Percentiles rank a stretch among this genome's conserved stretches.
Evolutionary conservation across 2,113 vertebrate species (phyloP).

Genomic region (Corythaeola cristata): DNA sequence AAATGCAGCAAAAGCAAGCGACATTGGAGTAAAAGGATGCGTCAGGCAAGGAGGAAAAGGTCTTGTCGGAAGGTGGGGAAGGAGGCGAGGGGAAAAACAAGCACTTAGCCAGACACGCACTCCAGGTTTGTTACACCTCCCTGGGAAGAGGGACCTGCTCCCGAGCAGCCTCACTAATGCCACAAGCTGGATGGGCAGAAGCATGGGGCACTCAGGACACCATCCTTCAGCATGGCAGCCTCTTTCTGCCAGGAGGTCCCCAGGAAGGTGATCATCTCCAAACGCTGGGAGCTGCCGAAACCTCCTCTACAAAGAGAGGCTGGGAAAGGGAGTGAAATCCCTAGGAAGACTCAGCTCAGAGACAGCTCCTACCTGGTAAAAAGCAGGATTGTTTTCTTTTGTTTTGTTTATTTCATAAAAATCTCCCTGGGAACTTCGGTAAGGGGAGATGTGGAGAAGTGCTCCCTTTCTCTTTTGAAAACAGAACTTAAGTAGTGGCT

Average conservation of each 20-base stretch:
- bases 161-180: background rate
- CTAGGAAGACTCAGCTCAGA: slow-evolving; percentile 65
- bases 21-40: slow-evolving; percentile 54
- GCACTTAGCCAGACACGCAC: slow-evolving; percentile 30
- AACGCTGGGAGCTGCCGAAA: background rate
- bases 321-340: slow-evolving; percentile 41
- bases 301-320: slow-evolving; percentile 31
- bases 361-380: slow-evolving; percentile 42
- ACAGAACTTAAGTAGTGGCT: background rate
- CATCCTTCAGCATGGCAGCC: background rate
- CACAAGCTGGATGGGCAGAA: background rate
- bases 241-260: background rate
- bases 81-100: background rate
- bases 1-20: slow-evolving; percentile 69
- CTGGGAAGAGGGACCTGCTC: background rate
- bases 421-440: slow-evolving; percentile 14
- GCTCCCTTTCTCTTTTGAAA: background rate
- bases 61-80: background rate
- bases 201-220: background rate
- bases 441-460: background rate
- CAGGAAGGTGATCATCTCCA: background rate
- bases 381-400: background rate
- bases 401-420: background rate
- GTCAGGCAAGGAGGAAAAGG: slow-evolving; percentile 57
- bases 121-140: slow-evolving; percentile 37